A percentile compares a stretch with the other conserved stretches of the same genome.
phyloP scores from a whole-genome alignment of 2,113 vertebrate species.

The Turdus rufiventris region DNA sequence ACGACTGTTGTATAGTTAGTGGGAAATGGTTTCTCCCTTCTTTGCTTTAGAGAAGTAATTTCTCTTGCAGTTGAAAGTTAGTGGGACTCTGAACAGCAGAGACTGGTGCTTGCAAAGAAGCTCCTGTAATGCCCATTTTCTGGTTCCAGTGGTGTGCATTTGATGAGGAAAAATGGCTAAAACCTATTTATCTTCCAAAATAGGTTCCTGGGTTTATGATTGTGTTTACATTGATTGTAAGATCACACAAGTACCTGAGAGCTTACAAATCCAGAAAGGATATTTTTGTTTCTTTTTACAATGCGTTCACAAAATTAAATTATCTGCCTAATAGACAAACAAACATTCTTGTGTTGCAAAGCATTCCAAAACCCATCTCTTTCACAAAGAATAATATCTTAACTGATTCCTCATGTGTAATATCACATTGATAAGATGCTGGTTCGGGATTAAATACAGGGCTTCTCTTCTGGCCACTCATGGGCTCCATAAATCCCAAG shows the following conservation, averaged over 20 bases:
- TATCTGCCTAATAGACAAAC: background rate
- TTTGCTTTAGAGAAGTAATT: background rate
- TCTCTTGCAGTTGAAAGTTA: background rate
- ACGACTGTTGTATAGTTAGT: background rate
- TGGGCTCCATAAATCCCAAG: background rate
- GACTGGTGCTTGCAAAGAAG: background rate
- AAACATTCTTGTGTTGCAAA: background rate
- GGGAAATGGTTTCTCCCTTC: background rate
- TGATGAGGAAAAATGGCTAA: background rate
- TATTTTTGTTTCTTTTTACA: background rate
- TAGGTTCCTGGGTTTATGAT: background rate
- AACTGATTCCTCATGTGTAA: background rate
- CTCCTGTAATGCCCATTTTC: background rate
- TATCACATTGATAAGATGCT: background rate
- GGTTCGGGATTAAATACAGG: background rate
- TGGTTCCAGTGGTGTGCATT: background rate
- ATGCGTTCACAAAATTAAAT: background rate
- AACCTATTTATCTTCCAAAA: background rate
- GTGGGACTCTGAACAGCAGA: background rate
- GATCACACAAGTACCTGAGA: background rate
- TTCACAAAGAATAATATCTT: background rate
- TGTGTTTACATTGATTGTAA: background rate
- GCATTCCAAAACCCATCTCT: background rate
- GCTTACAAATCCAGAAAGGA: background rate
- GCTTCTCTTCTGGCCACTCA: background rate